Evolutionary conservation across 2,113 vertebrate species (phyloP).

Genomic region (Pachyramphus minor): DNA sequence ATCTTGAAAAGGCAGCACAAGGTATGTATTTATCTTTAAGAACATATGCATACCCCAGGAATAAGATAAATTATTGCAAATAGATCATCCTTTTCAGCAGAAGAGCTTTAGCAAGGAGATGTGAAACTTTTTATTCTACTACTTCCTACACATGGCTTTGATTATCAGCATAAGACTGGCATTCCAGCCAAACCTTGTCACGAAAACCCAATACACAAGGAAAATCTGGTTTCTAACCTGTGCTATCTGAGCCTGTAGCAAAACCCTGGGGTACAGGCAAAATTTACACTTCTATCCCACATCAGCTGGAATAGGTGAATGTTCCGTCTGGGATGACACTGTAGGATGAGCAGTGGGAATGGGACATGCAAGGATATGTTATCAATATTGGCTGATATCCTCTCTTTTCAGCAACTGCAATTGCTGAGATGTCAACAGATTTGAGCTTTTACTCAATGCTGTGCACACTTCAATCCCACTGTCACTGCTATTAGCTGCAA

Average conservation of each 20-base stretch:
- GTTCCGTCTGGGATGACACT: neutral
- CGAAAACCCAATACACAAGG: fast-evolving
- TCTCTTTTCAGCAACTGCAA: neutral
- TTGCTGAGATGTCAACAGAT: neutral
- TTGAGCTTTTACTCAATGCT: neutral
- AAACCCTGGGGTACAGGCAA: neutral
- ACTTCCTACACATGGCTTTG: neutral
- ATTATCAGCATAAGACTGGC: neutral
- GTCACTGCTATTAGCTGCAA: neutral
- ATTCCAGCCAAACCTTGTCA: neutral
- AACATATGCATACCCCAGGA: neutral
- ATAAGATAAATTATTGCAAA: neutral
- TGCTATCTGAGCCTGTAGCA: neutral
- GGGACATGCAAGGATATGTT: neutral
- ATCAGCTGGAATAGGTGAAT: neutral
- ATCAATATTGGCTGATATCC: neutral
- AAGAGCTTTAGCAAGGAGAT: neutral
- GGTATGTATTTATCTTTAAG: neutral
- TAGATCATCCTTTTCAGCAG: neutral
- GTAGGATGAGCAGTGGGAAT: neutral
- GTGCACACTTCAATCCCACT: neutral
- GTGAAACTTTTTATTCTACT: neutral
- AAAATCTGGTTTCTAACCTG: neutral
- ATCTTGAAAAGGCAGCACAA: neutral
- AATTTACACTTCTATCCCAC: neutral